A percentile compares a stretch with the other conserved stretches of the same genome.
Conservation (phyloP, 2,888 invertebrate genomes). For the Melanargia galathea region DNA sequence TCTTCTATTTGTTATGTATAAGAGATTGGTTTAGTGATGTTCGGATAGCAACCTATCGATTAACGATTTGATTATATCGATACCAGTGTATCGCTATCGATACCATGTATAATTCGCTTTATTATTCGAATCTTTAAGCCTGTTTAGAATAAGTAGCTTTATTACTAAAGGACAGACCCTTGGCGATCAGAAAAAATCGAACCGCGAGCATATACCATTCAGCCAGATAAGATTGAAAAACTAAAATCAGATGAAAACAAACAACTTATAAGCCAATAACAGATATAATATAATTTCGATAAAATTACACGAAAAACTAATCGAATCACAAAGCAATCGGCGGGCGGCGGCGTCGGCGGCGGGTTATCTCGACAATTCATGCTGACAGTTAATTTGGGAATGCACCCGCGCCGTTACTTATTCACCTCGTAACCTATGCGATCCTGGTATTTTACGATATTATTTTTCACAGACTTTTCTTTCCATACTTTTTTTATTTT, state of each 20-base stretch:
- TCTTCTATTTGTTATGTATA: no score
- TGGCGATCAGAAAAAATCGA: no score
- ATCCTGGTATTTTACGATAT: slow-evolving; percentile 60
- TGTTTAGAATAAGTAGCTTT: no score
- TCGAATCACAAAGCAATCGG: slow-evolving; percentile 77
- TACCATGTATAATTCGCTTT: no score
- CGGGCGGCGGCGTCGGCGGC: slow-evolving; percentile 47
- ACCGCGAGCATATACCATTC: no score
- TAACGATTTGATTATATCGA: no score
- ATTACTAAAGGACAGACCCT: no score
- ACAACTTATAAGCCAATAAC: slow-evolving; percentile 28
- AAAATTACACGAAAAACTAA: slow-evolving; percentile 69
- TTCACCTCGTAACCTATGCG: slow-evolving; percentile 76
- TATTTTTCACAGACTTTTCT: slow-evolving; percentile 22
- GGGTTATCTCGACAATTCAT: slow-evolving; percentile 64
- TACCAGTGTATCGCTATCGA: no score
- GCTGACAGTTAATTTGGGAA: slow-evolving; percentile 79
- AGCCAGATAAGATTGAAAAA: neutral
- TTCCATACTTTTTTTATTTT: slow-evolving; percentile 10
- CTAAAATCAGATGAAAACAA: slow-evolving; percentile 19
- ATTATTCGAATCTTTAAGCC: no score
- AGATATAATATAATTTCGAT: slow-evolving; percentile 37
- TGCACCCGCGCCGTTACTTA: slow-evolving; percentile 74
- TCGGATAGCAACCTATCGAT: no score
- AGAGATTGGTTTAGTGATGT: no score